Evolutionary conservation across 1,140 invertebrate genomes (phyloP), one percentile per base, ranked within the genome.

Genomic region (Rhynchophorus ferrugineus): DNA sequence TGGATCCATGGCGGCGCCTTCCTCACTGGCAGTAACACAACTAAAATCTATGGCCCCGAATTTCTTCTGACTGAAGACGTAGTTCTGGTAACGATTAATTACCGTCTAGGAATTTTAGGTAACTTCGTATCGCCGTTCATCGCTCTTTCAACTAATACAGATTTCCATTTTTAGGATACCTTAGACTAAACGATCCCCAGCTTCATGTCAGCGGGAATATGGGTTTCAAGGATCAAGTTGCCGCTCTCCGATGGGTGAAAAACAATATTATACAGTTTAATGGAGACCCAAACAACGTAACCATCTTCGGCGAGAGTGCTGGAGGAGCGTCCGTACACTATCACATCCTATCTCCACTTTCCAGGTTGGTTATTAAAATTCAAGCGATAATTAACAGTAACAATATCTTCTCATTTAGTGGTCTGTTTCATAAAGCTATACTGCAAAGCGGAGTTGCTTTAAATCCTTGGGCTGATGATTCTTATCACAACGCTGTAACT

Each of bases 21-120:
- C 45, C 72, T 69, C 3, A 66, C 69, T 8, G 77, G 77, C 0
- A 74, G 70, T 8, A 71, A 72, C 3, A 73, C 72, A 24, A 69
- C 71, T 16, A 61, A 67, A 7, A 36, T 75, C 0, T 76, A 70
- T 48, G 73, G 78, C 35, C 74, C 82, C 55, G 73, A 86, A 63
- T 83, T 75, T 62, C 55, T 85, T 1, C 56, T 84, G 13, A 75
- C 79, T 38, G 74, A 83, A 21, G 75, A 82, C 59, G 72, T 85
- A 3, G 71, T 86, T 16, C 43, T 87, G 3, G 80, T 87, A 1
- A 83, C 81, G 1, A 69, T 85, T 1, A 86, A 86, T 62, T 85
- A 78, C 54, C 72, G 84, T 49, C 61, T 83, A 9, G 82, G 81
- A 50, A 68, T 72, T 11, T 68, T 82, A 52, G 83, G 83, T 77